phyloP scores from a whole-genome alignment of 64 coral and sea anemone species.

The Astreopora myriophthalma region DNA sequence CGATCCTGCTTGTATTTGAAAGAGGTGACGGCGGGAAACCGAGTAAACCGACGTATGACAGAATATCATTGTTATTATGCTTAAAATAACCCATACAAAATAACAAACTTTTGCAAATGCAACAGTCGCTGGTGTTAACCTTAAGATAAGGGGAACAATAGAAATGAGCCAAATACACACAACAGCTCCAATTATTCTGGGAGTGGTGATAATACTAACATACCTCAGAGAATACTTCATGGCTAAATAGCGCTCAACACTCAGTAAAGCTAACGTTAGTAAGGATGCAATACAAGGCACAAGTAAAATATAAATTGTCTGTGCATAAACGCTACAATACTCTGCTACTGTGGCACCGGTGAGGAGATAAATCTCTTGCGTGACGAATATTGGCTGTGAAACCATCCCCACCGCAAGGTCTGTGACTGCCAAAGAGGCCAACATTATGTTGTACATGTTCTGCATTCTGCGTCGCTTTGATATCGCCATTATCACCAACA shows the following conservation, averaged over 20 bases:
- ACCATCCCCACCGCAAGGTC: not conserved
- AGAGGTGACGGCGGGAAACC: not conserved
- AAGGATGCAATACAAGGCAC: not conserved
- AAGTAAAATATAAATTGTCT: not conserved
- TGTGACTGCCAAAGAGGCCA: conserved; percentile 2
- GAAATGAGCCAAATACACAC: not conserved
- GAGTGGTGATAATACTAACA: not conserved
- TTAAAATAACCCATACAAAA: not conserved
- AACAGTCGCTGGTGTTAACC: not conserved
- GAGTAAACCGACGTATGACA: not conserved
- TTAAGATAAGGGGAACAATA: not conserved
- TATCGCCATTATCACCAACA: not conserved
- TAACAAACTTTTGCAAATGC: not conserved
- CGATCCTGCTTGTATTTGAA: not conserved
- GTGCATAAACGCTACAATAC: not conserved
- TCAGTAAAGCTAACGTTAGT: not conserved
- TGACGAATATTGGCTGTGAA: not conserved
- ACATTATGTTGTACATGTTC: not conserved
- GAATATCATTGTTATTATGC: not conserved
- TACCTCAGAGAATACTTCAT: not conserved
- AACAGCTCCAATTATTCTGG: not conserved
- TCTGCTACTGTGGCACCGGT: not conserved
- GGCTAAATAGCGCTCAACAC: not conserved
- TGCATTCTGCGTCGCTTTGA: not conserved
- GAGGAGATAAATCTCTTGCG: not conserved